Conservation (phyloP, 2,113 vertebrate genomes). For the Empidonax traillii region DNA sequence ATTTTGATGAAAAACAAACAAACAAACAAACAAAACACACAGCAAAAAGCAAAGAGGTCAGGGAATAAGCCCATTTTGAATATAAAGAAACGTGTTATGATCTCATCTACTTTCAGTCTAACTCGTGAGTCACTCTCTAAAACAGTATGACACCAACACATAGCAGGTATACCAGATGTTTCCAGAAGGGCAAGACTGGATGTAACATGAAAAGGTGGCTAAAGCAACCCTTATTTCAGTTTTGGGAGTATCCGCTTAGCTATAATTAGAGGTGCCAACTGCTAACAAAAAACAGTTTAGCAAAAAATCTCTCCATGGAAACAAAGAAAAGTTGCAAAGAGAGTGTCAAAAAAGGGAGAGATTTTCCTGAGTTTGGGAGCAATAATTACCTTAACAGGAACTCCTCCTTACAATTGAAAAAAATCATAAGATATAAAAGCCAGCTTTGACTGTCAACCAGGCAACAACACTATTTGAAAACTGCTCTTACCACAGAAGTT, state of each 20-base stretch:
- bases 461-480: background rate
- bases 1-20: background rate
- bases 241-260: background rate
- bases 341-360: background rate
- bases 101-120: background rate
- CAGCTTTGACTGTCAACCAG: background rate
- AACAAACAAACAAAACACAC: background rate
- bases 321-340: background rate
- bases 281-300: background rate
- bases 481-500: background rate
- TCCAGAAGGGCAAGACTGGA: background rate
- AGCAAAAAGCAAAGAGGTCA: background rate
- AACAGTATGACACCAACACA: background rate
- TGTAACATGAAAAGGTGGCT: conserved; percentile 21
- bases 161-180: background rate
- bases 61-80: background rate
- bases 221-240: conserved; percentile 40
- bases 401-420: background rate
- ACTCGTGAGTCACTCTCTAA: background rate
- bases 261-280: conserved; percentile 37
- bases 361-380: background rate
- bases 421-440: background rate
- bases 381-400: conserved; percentile 15
- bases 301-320: conserved; percentile 56
- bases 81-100: background rate